These are phyloP conservation scores for Laticauda colubrina DNA, from an alignment of 2,113 vertebrate genomes.

Conservation along the genomic window DNA sequence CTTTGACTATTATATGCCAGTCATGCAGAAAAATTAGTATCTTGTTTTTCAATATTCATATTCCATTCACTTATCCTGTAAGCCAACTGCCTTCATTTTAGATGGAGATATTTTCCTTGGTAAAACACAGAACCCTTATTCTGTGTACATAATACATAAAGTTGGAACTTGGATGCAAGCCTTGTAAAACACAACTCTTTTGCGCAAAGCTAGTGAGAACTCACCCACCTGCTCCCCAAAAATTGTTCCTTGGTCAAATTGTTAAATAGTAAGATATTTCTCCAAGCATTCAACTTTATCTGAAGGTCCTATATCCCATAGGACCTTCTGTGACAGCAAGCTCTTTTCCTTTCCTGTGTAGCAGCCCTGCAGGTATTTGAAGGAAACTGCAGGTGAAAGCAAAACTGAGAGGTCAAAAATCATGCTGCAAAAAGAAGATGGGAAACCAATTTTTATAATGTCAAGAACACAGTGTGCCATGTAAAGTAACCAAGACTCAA, in stretches of 20 bases:
- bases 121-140: not conserved
- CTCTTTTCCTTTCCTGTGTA: not conserved
- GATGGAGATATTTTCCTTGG: not conserved
- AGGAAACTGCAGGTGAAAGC: not conserved
- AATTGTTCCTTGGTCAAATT: not conserved
- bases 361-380: not conserved
- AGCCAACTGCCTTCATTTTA: not conserved
- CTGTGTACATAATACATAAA: not conserved
- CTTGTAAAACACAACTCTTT: not conserved
- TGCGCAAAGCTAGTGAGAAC: not conserved
- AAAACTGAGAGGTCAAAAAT: not conserved
- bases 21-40: constrained; percentile 6
- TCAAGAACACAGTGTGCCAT: not conserved
- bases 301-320: too few species aligned
- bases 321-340: not conserved
- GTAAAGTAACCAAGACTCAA: not conserved
- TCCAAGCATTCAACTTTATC: not conserved
- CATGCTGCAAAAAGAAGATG: not conserved
- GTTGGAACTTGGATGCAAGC: not conserved
- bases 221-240: not conserved
- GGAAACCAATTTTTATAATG: not conserved
- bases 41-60: not conserved
- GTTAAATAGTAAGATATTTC: not conserved
- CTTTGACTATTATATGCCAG: not conserved
- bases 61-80: not conserved